These are phyloP conservation scores for Pteruthius melanotis DNA, from an alignment of 2,113 vertebrate genomes.

Conservation along the genomic window DNA sequence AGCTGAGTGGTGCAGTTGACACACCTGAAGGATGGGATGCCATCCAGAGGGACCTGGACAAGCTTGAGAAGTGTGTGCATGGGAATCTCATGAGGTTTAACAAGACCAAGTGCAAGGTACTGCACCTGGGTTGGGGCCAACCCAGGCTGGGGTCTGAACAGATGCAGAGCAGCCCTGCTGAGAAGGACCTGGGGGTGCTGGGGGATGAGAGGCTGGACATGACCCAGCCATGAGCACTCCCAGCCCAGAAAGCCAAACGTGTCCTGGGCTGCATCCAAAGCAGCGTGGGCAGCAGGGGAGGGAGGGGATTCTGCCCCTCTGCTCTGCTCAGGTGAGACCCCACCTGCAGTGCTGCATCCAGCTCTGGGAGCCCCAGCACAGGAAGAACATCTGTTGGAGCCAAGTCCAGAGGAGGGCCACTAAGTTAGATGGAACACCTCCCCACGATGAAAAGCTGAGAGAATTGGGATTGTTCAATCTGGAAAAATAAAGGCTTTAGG, in stretches of 20 bases:
- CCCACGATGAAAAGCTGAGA: background rate
- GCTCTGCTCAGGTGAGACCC: background rate
- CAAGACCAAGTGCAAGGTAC: background rate
- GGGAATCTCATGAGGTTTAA: background rate
- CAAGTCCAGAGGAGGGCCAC: background rate
- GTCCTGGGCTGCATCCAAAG: background rate
- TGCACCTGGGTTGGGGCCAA: fast-evolving
- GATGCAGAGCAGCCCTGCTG: background rate
- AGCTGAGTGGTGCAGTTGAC: background rate
- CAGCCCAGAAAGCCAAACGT: fast-evolving
- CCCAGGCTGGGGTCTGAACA: background rate
- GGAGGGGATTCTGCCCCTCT: background rate
- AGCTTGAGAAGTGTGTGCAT: background rate
- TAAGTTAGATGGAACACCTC: background rate
- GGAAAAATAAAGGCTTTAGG: background rate
- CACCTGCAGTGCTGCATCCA: background rate
- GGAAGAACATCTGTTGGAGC: background rate
- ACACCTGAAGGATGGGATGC: background rate
- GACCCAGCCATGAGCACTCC: background rate
- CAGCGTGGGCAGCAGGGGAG: fast-evolving
- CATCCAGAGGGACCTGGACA: background rate
- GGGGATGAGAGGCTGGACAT: background rate
- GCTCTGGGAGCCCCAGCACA: background rate
- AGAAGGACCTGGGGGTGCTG: background rate
- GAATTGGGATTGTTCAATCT: background rate